Base-by-base conservation (phyloP, 2,888 invertebrate species). In the Zonitis immaculata region DNA sequence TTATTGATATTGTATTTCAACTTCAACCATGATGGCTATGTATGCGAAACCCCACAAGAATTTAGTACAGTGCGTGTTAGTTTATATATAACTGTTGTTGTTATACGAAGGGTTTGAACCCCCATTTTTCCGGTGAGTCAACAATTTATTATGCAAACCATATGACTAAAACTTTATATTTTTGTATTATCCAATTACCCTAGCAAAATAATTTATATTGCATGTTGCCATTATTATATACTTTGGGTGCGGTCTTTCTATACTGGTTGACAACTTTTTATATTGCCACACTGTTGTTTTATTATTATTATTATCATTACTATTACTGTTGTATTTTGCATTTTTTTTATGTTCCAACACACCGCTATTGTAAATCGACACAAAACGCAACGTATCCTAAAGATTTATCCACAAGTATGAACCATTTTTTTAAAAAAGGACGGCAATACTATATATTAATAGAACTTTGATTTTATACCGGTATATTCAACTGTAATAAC, bases 121-220 rank as follows among this genome's bases (percentile, higher is more conserved):
- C 58, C 47, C 11, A 3, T 54, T 54, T 56, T 54, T 49, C 56
- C 54, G 65, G 65, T 65, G 65, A 65, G 65, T 65, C 65, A 65
- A 60, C 60, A 60, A 53, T 60, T 59, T 62, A 63, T 53, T 61
- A 62, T 60, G 57, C 58, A 59, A 46, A 56, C 52, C 56, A 60
- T 62, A 56, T 56, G 56, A 56, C 56, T 56, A 56, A 50, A 56
- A 52, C 53, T 56, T 54, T 39, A 39, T 39, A 39, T 39, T 51
- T 54, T 55, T 55, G 49, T 56, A 53, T 56, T 56, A 32, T 50
- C 50, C 43, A 43, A 53, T 56, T 56, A 53, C 48, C 56, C 52
- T 56, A 47, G 56, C 52, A 26, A 56, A 56, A 51, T 49, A 44
- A 56, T 53, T 56, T 56, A 56, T 48, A 49, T 56, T 52, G 52